Evolutionary conservation across 2,113 vertebrate genomes (phyloP).

Genomic region (Mesoclemmys tuberculata): DNA sequence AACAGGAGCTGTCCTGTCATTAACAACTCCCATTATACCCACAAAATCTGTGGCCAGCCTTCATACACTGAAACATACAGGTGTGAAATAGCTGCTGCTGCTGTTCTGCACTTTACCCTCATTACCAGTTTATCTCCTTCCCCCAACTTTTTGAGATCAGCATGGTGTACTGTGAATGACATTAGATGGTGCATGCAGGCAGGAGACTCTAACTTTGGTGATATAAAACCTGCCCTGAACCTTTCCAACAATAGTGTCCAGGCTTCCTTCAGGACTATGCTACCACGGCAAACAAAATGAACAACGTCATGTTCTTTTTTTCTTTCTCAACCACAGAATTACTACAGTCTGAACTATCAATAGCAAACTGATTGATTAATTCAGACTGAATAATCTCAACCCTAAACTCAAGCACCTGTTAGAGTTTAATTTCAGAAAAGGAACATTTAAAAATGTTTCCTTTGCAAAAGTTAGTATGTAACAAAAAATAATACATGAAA

Average conservation of each 20-base stretch:
- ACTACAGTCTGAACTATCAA: neutral
- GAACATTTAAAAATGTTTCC: neutral
- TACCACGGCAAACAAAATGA: neutral
- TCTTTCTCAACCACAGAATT: neutral
- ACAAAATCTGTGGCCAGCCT: neutral
- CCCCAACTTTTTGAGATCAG: neutral
- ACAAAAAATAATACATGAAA: neutral
- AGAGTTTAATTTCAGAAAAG: neutral
- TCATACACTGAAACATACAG: neutral
- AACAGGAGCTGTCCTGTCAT: neutral
- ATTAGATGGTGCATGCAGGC: neutral
- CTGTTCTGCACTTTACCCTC: neutral
- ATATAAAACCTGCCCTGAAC: neutral
- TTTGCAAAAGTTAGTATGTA: neutral
- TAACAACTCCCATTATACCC: neutral
- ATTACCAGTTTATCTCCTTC: neutral
- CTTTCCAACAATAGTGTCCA: neutral
- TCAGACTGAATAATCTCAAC: rapidly evolving
- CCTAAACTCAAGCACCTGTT: neutral
- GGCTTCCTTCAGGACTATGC: neutral
- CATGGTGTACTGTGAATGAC: neutral
- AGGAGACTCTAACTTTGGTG: neutral
- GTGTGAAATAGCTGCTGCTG: neutral
- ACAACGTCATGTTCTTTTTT: neutral
- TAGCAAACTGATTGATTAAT: neutral